phyloP scores from a whole-genome alignment of 92 coral and sea anemone species.

The Bergia sp. region DNA sequence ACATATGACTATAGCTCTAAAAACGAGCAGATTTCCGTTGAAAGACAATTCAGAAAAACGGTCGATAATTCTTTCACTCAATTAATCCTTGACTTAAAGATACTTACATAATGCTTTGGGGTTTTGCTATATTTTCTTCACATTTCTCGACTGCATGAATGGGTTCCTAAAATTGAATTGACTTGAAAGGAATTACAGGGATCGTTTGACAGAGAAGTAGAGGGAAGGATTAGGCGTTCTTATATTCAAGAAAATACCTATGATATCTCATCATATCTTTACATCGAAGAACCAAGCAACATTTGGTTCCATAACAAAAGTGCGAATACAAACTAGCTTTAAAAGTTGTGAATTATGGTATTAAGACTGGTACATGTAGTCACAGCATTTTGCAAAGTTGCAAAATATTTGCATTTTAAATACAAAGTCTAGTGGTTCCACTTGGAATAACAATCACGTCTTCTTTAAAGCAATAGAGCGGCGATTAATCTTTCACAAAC shows the following conservation, averaged over 20 bases:
- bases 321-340: background rate
- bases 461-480: background rate
- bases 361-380: background rate
- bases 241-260: background rate
- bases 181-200: background rate
- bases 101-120: background rate
- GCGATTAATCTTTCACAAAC: no score
- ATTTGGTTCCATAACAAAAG: background rate
- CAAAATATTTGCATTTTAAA: background rate
- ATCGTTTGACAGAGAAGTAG: no score
- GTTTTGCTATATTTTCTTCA: background rate
- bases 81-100: background rate
- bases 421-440: background rate
- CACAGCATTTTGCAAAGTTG: background rate
- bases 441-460: background rate
- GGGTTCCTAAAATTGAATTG: background rate
- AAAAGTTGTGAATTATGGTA: no score
- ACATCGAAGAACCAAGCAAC: background rate
- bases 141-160: background rate
- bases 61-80: no score
- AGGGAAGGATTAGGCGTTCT: background rate
- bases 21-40: background rate
- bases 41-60: background rate
- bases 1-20: background rate
- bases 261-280: no score